Evolutionary conservation across 92 coral and sea anemone genomes (phyloP), one percentile per base, ranked within the genome.

Genomic region (Montipora capitata): DNA sequence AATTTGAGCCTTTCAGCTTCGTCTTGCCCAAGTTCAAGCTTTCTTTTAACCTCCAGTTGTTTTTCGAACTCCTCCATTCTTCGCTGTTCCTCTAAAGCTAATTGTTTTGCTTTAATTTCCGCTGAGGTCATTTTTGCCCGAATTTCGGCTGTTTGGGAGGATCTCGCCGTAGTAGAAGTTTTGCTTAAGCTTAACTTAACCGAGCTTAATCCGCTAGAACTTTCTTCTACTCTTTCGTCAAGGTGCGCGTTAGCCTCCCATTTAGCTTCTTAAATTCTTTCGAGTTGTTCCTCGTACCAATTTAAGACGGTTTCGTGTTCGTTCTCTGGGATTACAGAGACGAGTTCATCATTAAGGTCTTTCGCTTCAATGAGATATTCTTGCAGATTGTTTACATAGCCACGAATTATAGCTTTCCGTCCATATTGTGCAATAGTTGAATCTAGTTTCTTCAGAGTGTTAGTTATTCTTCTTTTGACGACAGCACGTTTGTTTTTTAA

Each of bases 51-150:
- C n/a, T 78, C 85, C 74, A 68, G 49, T 41, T 79, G 81, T 59
- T 14, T 80, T 18, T 58, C 81, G 4, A 79, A 51, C 42, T 79
- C 66, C 44, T 79, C 2, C 67, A 40, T 79, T 59, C 76, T 7
- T 70, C 49, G 44, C 38, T 71, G 57, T 59, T 83, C 85, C 74
- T 89, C 89, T 16, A 81, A 62, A 2, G 54, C 73, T 14, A 89
- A 56, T 59, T 89, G 92, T 56, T 75, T 59, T 17, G 74, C 92
- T 67, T 69, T 89, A 0, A 89, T 64, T 67, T 89, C 92, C 6
- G 89, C 85, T 2, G 84, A 58, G 7, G 42, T 49, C 20, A 85
- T 51, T 40, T 88, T 88, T 7, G 92, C 92, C 5, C 65, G 73
- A 18, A 77, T 80, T 67, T 75, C 80, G 4, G 79, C 80, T 4